A percentile compares a stretch with the other conserved stretches of the same genome.
Conservation (phyloP, 2,888 invertebrate genomes). For the Podabrus alpinus region DNA sequence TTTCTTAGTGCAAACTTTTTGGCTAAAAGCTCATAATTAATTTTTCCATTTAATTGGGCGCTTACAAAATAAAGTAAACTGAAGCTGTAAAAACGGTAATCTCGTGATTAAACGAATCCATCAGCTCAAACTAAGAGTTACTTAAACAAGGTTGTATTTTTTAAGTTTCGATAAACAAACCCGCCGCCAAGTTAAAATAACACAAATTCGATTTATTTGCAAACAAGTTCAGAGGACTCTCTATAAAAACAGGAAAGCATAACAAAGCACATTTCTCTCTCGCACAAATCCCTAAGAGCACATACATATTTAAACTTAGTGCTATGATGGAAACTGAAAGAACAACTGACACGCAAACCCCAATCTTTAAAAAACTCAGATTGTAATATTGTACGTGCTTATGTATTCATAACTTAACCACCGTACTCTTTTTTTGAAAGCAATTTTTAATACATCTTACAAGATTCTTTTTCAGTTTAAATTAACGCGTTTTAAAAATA, state of each 20-base stretch:
- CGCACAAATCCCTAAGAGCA: slow-evolving; percentile 33
- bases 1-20: background rate
- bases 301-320: slow-evolving; percentile 34
- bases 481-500: background rate
- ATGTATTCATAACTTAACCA: slow-evolving; percentile 1
- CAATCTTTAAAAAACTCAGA: slow-evolving; percentile 7
- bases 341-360: slow-evolving; percentile 19
- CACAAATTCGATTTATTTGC: slow-evolving; percentile 39
- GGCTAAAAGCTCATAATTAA: background rate
- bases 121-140: slow-evolving; percentile 10
- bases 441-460: background rate
- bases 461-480: background rate
- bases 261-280: slow-evolving; percentile 25
- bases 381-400: slow-evolving; percentile 5
- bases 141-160: slow-evolving; percentile 21
- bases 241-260: slow-evolving; percentile 33
- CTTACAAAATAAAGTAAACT: slow-evolving; percentile 1
- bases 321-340: slow-evolving; percentile 19
- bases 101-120: slow-evolving; percentile 23
- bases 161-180: slow-evolving; percentile 23
- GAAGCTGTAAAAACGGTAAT: slow-evolving; percentile 10
- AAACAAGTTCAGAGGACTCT: slow-evolving; percentile 31
- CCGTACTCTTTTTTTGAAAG: background rate
- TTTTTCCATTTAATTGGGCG: background rate
- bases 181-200: slow-evolving; percentile 33